A percentile compares a stretch with the other conserved stretches of the same genome.
These are phyloP conservation scores for Noctilio leporinus DNA, from an alignment of 2,113 vertebrate species.

Conservation along the genomic window DNA sequence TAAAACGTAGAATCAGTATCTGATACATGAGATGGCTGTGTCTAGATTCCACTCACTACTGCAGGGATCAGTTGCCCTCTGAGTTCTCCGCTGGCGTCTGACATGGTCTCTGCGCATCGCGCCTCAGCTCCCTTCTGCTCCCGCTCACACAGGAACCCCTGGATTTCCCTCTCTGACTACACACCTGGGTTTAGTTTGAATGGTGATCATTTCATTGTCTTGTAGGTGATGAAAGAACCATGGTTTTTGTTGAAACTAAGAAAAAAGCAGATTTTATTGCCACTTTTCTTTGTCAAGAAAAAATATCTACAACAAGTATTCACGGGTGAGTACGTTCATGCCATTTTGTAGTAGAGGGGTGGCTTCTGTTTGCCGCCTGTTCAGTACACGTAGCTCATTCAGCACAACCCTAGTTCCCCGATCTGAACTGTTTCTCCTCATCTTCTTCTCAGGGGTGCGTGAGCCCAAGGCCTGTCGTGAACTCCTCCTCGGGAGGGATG, in stretches of 20 bases:
- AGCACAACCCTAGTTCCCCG: background rate
- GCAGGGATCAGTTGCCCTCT: background rate
- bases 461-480: background rate
- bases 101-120: background rate
- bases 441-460: background rate
- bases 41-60: background rate
- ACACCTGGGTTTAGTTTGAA: background rate
- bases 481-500: background rate
- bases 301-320: constrained; percentile 92
- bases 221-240: constrained; percentile 86
- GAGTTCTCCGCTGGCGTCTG: background rate
- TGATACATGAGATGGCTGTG: background rate
- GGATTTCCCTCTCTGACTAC: background rate
- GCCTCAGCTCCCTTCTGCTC: background rate
- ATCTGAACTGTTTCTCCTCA: background rate
- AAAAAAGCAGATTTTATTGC: constrained; percentile 94
- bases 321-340: constrained; percentile 84
- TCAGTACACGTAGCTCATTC: background rate
- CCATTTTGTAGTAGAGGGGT: background rate
- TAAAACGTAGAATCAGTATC: background rate
- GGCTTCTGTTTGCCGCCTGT: background rate
- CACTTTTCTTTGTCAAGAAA: constrained; percentile 91
- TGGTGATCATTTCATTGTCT: constrained; percentile 22
- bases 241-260: constrained; percentile 96
- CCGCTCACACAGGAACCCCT: background rate